Percentiles rank a stretch among this genome's conserved stretches.
phyloP scores from a whole-genome alignment of 1,140 invertebrate genomes.

The Agrilus planipennis region DNA sequence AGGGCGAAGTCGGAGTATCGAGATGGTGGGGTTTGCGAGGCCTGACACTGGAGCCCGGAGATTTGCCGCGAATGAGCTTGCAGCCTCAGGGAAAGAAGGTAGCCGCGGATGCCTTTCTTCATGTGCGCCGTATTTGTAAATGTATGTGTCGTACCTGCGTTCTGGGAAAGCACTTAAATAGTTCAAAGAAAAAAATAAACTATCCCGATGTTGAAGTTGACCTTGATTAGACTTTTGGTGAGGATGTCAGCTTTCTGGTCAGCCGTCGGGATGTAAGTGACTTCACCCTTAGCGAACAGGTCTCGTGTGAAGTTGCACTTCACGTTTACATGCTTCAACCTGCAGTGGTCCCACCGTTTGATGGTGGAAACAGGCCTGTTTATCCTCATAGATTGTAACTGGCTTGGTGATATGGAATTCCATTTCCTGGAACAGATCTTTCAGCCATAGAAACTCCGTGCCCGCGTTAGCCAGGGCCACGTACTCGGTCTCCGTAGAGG shows the following conservation, averaged over 20 bases:
- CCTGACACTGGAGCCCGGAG: too few species aligned
- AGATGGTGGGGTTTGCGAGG: too few species aligned
- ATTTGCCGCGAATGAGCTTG: too few species aligned
- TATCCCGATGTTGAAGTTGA: too few species aligned
- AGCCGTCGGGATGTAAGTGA: conserved; percentile 6
- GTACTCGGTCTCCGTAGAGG: conserved; percentile 40
- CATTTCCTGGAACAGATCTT: conserved; percentile 17
- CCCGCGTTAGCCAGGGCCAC: conserved; percentile 12
- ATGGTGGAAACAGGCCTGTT: conserved; percentile 24
- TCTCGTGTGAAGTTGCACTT: conserved; percentile 18
- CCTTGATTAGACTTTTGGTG: too few species aligned
- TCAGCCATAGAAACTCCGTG: conserved; percentile 16
- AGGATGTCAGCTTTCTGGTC: conserved; percentile 11
- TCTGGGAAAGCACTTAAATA: too few species aligned
- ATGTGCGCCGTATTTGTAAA: too few species aligned
- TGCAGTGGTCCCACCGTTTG: conserved; percentile 22
- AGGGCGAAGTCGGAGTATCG: too few species aligned
- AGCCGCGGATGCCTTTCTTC: too few species aligned
- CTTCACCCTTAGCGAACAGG: background rate
- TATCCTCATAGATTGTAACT: conserved; percentile 18
- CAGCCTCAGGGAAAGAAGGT: too few species aligned
- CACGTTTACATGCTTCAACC: conserved; percentile 20
- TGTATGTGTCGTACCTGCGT: too few species aligned
- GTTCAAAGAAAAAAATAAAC: too few species aligned
- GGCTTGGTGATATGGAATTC: conserved; percentile 5